Evolutionary conservation across 1,140 invertebrate species (phyloP).

Genomic region (Ylistrum balloti): DNA sequence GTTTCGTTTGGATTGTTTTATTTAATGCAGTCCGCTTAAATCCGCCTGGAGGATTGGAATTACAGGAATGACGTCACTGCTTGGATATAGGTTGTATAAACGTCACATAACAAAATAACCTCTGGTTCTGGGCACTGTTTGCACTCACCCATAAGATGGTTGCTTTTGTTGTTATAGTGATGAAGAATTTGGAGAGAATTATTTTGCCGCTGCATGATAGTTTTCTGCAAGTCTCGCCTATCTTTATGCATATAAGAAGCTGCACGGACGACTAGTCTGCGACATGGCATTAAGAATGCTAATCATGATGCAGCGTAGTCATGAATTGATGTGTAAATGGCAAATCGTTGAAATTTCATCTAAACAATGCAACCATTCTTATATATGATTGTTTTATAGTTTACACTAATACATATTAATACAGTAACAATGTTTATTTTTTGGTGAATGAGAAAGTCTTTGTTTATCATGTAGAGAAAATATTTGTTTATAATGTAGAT

Average conservation of each 20-base stretch:
- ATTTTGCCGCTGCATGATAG: not conserved
- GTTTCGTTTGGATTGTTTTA: conserved; percentile 11
- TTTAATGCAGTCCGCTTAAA: conserved; percentile 29
- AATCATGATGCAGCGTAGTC: too few species aligned
- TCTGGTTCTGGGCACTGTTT: not conserved
- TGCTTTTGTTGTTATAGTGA: not conserved
- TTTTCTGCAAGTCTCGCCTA: not conserved
- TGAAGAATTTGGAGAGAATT: not conserved
- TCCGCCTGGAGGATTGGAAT: conserved; percentile 20
- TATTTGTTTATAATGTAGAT: too few species aligned
- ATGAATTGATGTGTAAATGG: not conserved
- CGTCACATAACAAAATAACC: not conserved
- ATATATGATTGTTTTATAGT: not conserved
- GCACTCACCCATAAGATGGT: not conserved
- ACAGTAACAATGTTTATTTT: too few species aligned
- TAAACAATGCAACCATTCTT: not conserved
- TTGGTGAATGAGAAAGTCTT: too few species aligned
- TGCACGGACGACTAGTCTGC: too few species aligned
- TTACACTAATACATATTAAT: not conserved
- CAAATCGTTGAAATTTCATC: not conserved
- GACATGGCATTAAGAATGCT: too few species aligned
- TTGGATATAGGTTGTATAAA: conserved; percentile 10
- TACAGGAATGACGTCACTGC: conserved; percentile 31
- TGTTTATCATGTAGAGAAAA: too few species aligned
- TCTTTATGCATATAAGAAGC: too few species aligned